A percentile compares a stretch with the other conserved stretches of the same genome.
Conservation (phyloP, 2,888 invertebrate species). For the Hirtodrosophila trivittata region DNA sequence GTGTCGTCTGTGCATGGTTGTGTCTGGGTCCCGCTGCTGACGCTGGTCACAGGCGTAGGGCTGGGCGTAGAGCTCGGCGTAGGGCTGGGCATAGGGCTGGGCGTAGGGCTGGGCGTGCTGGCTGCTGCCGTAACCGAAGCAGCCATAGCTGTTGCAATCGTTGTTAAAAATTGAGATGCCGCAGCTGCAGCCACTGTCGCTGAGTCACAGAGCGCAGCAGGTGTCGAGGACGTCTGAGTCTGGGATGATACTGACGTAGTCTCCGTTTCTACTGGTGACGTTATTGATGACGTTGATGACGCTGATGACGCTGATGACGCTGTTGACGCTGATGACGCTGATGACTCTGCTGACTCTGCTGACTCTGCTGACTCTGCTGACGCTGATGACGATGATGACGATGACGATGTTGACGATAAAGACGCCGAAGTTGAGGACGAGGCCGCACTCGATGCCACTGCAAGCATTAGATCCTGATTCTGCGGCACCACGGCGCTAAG, state of each 20-base stretch:
- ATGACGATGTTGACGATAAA: no score
- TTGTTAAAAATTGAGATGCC: constrained; percentile 81
- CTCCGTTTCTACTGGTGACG: constrained; percentile 66
- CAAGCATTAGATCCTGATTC: constrained; percentile 81
- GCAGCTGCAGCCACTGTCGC: constrained; percentile 77
- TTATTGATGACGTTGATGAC: constrained; percentile 48
- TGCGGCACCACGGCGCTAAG: constrained; percentile 74
- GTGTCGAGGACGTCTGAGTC: constrained; percentile 40
- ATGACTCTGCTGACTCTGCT: no score
- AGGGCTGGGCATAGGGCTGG: constrained; percentile 57
- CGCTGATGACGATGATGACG: constrained; percentile 63
- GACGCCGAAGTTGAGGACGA: no score
- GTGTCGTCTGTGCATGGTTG: constrained; percentile 6
- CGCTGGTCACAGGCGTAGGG: constrained; percentile 50
- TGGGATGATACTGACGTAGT: constrained; percentile 57
- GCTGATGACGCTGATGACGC: constrained; percentile 61
- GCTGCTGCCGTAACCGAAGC: constrained; percentile 81
- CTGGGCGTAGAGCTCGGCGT: constrained; percentile 59
- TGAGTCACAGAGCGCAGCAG: constrained; percentile 65
- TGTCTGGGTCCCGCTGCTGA: constrained; percentile 43
- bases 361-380: constrained; percentile 27
- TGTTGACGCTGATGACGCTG: constrained; percentile 54
- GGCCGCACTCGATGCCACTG: constrained; percentile 53
- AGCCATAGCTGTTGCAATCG: constrained; percentile 74
- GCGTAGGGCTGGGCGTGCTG: constrained; percentile 51